Conservation (phyloP, 2,113 vertebrate species). For the Ivindomyrus marchei region DNA sequence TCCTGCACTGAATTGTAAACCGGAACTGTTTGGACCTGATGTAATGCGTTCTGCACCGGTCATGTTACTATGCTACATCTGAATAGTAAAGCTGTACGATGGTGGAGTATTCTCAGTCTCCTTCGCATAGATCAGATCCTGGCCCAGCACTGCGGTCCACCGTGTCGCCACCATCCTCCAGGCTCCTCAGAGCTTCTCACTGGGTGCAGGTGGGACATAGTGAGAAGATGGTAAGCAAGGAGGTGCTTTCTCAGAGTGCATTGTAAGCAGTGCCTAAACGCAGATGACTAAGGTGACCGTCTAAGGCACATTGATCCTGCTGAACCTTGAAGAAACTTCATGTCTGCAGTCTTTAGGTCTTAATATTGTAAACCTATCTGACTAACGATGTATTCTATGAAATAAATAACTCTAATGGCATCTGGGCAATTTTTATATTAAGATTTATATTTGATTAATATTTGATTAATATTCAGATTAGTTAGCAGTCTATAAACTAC, state of each 20-base stretch:
- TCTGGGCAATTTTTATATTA: not conserved
- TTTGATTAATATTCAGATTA: not conserved
- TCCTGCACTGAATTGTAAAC: not conserved
- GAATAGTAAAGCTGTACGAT: not conserved
- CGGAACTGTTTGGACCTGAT: not conserved
- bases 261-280: not conserved
- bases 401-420: not conserved
- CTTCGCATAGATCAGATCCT: too few species aligned
- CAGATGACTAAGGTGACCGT: not conserved
- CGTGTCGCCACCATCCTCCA: not conserved
- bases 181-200: slow-evolving; percentile 60
- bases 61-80: not conserved
- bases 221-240: not conserved
- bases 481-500: not conserved
- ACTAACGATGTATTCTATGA: not conserved
- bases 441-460: not conserved
- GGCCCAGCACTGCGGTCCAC: slow-evolving; percentile 20
- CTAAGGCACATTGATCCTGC: not conserved
- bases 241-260: not conserved
- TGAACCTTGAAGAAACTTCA: not conserved
- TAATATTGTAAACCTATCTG: not conserved
- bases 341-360: not conserved
- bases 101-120: not conserved
- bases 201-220: slow-evolving; percentile 33
- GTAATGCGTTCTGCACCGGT: not conserved